These are phyloP conservation scores for Acleris holmiana DNA, from an alignment of 2,888 invertebrate species.

Conservation along the genomic window DNA sequence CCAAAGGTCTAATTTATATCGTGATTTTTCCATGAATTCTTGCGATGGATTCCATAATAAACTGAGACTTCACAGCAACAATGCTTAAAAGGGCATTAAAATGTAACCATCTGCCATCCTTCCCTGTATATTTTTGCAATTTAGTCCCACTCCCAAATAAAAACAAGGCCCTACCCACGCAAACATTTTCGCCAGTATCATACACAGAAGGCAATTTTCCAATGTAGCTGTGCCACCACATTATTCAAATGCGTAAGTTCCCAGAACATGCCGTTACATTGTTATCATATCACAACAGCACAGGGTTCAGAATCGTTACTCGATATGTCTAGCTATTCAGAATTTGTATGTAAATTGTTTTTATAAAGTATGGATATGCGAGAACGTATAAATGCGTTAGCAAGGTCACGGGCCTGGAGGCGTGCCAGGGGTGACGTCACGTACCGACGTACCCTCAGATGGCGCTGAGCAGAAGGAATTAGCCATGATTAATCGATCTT, in stretches of 20 bases:
- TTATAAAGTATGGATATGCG: constrained; percentile 64
- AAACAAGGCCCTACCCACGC: background rate
- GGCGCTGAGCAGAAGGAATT: constrained; percentile 52
- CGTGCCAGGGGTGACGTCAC: constrained; percentile 60
- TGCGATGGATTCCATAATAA: too few species aligned
- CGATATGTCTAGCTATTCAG: constrained; percentile 43
- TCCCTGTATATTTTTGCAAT: background rate
- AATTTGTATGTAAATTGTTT: constrained; percentile 70
- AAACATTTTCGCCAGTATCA: constrained; percentile 7
- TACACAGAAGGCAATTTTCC: constrained; percentile 28
- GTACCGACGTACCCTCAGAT: constrained; percentile 48
- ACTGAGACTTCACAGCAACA: too few species aligned
- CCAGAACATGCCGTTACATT: constrained; percentile 6
- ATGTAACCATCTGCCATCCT: too few species aligned
- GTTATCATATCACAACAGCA: constrained; percentile 8
- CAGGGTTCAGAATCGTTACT: constrained; percentile 7
- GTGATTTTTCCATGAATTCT: too few species aligned
- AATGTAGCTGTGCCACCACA: constrained; percentile 20
- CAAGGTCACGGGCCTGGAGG: constrained; percentile 72
- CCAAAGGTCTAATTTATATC: too few species aligned
- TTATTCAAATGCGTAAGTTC: constrained; percentile 27
- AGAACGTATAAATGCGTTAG: constrained; percentile 58
- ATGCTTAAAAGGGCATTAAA: too few species aligned
- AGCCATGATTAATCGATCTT: constrained; percentile 52
- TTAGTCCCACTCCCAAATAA: background rate